Evolutionary conservation across 1,140 invertebrate species (phyloP), one percentile per base, ranked within the genome.

Genomic region (Drosophila setifemur): DNA sequence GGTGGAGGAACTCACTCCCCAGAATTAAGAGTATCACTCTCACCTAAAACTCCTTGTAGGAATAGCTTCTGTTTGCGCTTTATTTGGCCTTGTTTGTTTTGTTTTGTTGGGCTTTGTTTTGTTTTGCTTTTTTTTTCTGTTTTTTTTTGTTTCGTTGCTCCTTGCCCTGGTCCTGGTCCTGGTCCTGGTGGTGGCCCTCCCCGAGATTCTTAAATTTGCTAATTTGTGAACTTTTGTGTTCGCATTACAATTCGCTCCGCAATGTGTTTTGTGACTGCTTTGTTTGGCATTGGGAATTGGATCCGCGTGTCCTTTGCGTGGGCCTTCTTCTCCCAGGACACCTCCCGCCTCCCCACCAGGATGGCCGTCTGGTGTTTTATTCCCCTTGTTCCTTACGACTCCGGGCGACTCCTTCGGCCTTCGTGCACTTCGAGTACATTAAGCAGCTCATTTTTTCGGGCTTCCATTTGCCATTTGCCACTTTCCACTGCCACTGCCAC

Each of bases 161-260:
- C n/a, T n/a, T n/a, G n/a, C n/a, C n/a, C n/a, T n/a, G n/a, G n/a
- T n/a, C n/a, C n/a, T n/a, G n/a, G n/a, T n/a, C n/a, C n/a, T n/a
- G n/a, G n/a, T n/a, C n/a, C n/a, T n/a, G n/a, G n/a, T n/a, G n/a
- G n/a, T n/a, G n/a, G n/a, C n/a, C 37, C 35, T 66, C 60, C 76
- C 44, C 53, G 53, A 74, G 79, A 66, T 85, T 71, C 79, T 85
- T 68, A 85, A 83, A 83, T 85, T 83, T 83, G 79, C 79, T 83
- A 83, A 83, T 83, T 83, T 83, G 79, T 83, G 79, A 85, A 79
- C 79, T 83, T 83, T 83, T 85, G 79, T 83, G 63, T 64, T 69
- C 78, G 73, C 78, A 82, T 83, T 83, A 85, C 74, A 78, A 83
- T 85, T 83, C 48, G 55, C 50, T 69, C 16, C 68, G 50, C 33